Evolutionary conservation across 2,888 invertebrate species (phyloP).

Genomic region (Meandrusa payeni): DNA sequence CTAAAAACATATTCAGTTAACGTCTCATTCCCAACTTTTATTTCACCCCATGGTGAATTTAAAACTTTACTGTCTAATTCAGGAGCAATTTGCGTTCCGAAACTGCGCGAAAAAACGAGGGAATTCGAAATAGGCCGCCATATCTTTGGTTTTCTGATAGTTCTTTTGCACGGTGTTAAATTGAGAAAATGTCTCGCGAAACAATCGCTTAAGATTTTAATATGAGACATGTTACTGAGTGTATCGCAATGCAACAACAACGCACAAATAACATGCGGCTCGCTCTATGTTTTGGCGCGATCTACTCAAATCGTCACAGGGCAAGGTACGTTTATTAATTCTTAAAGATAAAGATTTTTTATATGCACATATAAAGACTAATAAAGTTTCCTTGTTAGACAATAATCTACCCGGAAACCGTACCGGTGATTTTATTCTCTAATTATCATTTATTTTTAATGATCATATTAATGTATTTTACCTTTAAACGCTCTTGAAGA

Average conservation of each 20-base stretch:
- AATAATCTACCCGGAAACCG: too few relatives aligned
- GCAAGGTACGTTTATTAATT: slow-evolving; percentile 57
- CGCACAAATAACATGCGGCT: slow-evolving; percentile 44
- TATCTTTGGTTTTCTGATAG: slow-evolving; percentile 43
- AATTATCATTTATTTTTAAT: too few relatives aligned
- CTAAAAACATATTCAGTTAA: slow-evolving; percentile 82
- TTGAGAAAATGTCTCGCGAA: slow-evolving; percentile 61
- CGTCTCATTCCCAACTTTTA: slow-evolving; percentile 77
- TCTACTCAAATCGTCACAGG: slow-evolving; percentile 41
- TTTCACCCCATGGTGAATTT: slow-evolving; percentile 71
- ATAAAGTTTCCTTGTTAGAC: too few relatives aligned
- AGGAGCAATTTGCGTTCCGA: slow-evolving; percentile 57
- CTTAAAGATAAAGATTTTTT: slow-evolving; percentile 5
- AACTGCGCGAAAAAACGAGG: slow-evolving; percentile 36
- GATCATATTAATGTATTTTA: too few relatives aligned
- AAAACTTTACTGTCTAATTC: slow-evolving; percentile 53
- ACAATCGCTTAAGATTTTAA: slow-evolving; percentile 72
- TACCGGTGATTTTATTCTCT: too few relatives aligned
- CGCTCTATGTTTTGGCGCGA: slow-evolving; percentile 57
- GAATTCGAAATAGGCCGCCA: slow-evolving; percentile 32
- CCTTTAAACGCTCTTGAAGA: too few relatives aligned
- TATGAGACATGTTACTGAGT: slow-evolving; percentile 63
- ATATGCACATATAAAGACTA: not conserved
- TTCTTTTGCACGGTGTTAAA: slow-evolving; percentile 38
- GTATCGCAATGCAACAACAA: slow-evolving; percentile 52